phyloP scores from a whole-genome alignment of 2,797 vertebrate species.

The Platalea minor region DNA sequence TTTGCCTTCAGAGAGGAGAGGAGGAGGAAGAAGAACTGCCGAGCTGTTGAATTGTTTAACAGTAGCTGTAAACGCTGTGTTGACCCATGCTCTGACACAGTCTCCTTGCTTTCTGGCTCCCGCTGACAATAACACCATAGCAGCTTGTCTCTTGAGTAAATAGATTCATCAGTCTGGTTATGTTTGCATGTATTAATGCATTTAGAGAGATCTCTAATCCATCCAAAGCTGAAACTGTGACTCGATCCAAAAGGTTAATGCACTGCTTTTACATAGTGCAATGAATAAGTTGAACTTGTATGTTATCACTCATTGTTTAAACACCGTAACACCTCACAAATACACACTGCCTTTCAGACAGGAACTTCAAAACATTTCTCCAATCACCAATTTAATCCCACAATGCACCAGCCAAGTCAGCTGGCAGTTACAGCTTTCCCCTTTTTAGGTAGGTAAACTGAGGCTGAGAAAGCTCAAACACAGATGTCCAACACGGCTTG shows the following conservation, averaged over 20 bases:
- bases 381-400: background rate
- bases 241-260: background rate
- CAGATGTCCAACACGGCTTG: rapidly evolving
- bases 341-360: background rate
- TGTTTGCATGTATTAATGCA: background rate
- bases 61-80: background rate
- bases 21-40: background rate
- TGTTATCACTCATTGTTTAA: background rate
- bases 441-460: background rate
- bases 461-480: background rate
- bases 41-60: background rate
- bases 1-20: background rate
- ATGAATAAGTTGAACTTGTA: background rate
- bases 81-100: background rate
- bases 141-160: background rate
- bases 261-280: background rate
- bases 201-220: background rate
- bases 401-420: background rate
- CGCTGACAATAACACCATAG: background rate
- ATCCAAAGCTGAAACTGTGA: background rate
- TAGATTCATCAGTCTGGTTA: background rate
- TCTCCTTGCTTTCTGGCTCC: background rate
- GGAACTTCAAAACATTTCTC: background rate
- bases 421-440: background rate
- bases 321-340: background rate